These are phyloP conservation scores for Leptobrachium leishanense DNA, from an alignment of 2,113 vertebrate species.

Conservation along the genomic window DNA sequence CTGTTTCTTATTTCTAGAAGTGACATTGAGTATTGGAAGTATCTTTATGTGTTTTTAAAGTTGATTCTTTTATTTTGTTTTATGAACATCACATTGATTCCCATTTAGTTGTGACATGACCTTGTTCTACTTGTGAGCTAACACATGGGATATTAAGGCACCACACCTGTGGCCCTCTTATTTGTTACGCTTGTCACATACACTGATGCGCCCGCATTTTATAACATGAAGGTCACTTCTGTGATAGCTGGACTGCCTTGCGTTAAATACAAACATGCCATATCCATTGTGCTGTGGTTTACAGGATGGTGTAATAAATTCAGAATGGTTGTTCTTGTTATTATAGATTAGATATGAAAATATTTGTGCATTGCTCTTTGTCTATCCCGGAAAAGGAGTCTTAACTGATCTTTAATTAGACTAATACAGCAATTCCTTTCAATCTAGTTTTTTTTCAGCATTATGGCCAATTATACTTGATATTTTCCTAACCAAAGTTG, in stretches of 20 bases:
- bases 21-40: too few relatives aligned
- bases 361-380: not conserved
- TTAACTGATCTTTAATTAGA: not conserved
- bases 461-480: not conserved
- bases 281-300: not conserved
- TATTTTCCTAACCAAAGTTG: too few relatives aligned
- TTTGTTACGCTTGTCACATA: not conserved
- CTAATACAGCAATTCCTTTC: not conserved
- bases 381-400: not conserved
- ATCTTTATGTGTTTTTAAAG: not conserved
- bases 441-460: not conserved
- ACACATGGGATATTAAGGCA: not conserved
- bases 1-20: too few relatives aligned
- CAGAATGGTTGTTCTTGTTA: not conserved
- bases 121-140: not conserved
- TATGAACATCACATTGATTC: not conserved
- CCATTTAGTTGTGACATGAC: not conserved
- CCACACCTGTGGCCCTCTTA: slow-evolving; percentile 15
- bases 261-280: not conserved
- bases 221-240: slow-evolving; percentile 20
- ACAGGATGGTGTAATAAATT: not conserved
- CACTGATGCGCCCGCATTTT: not conserved
- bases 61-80: not conserved
- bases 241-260: not conserved
- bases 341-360: not conserved